These are phyloP conservation scores for Mesoligia furuncula DNA, from an alignment of 2,888 invertebrate species.

Conservation along the genomic window DNA sequence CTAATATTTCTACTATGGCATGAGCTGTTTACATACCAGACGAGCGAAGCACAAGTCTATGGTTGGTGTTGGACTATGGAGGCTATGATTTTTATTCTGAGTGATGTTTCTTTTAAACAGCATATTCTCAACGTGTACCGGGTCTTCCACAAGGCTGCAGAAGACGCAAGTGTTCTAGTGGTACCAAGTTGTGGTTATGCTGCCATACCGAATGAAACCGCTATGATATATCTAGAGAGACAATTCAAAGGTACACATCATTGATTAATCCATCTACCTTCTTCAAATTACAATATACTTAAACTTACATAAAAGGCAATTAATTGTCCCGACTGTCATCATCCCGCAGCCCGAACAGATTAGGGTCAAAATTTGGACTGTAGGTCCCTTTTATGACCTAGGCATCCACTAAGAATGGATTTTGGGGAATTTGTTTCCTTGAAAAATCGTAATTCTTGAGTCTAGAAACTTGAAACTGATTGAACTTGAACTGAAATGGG, in stretches of 20 bases:
- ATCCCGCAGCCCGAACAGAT: not conserved
- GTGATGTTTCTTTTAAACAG: constrained; percentile 60
- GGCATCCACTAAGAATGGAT: too few species aligned
- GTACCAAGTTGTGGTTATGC: constrained; percentile 78
- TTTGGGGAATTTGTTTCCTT: too few species aligned
- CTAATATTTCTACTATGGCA: not conserved
- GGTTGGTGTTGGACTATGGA: too few species aligned
- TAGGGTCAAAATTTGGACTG: not conserved
- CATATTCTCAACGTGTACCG: constrained; percentile 74
- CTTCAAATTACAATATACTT: not conserved
- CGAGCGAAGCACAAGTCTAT: not conserved
- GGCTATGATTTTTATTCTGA: not conserved
- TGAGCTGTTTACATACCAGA: not conserved
- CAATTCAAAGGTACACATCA: constrained; percentile 75
- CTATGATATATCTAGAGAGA: constrained; percentile 73
- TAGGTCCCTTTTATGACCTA: too few species aligned
- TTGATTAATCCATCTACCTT: not conserved
- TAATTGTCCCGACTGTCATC: not conserved
- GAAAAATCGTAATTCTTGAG: not conserved
- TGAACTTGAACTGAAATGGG: too few species aligned
- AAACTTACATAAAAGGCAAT: not conserved
- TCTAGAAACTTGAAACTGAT: not conserved
- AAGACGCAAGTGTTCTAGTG: constrained; percentile 73
- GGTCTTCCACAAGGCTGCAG: constrained; percentile 72
- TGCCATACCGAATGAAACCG: constrained; percentile 72